These are phyloP conservation scores for Anabacerthia variegaticeps DNA, from an alignment of 2,797 vertebrate genomes.

Conservation along the genomic window DNA sequence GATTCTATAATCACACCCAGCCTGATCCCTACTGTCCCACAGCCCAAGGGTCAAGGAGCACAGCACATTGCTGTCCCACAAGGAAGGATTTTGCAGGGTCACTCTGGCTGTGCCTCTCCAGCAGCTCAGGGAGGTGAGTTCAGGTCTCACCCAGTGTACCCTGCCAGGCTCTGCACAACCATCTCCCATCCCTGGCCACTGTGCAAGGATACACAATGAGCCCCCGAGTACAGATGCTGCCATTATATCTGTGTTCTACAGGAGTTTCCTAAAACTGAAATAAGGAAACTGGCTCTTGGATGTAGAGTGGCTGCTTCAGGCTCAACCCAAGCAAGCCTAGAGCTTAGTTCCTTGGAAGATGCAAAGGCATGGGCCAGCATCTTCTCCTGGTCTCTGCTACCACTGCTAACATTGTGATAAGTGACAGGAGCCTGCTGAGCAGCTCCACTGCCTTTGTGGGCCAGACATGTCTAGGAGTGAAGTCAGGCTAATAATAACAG, in stretches of 20 bases:
- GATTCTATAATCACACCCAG: neutral
- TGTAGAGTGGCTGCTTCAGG: neutral
- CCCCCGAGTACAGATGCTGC: neutral
- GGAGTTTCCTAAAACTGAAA: neutral
- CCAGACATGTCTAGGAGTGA: slow-evolving; percentile 12
- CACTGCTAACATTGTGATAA: neutral
- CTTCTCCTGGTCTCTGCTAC: neutral
- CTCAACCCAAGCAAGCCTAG: neutral
- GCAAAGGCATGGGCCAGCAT: neutral
- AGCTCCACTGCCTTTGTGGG: neutral
- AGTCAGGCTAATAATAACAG: slow-evolving; percentile 43
- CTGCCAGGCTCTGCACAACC: neutral
- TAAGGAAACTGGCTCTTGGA: neutral
- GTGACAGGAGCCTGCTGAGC: slow-evolving; percentile 3
- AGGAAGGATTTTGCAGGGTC: neutral
- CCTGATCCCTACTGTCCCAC: neutral
- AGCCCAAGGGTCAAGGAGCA: fast-evolving
- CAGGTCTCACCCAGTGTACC: neutral
- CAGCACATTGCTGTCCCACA: neutral
- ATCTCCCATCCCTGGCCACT: neutral
- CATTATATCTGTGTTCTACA: neutral
- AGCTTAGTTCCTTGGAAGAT: neutral
- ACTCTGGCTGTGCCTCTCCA: neutral
- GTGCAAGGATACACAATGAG: neutral
- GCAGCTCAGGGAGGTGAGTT: neutral